Percentiles rank a stretch among this genome's conserved stretches.
These are phyloP conservation scores for Geotrupes spiniger DNA, from an alignment of 2,888 invertebrate genomes.

Conservation along the genomic window DNA sequence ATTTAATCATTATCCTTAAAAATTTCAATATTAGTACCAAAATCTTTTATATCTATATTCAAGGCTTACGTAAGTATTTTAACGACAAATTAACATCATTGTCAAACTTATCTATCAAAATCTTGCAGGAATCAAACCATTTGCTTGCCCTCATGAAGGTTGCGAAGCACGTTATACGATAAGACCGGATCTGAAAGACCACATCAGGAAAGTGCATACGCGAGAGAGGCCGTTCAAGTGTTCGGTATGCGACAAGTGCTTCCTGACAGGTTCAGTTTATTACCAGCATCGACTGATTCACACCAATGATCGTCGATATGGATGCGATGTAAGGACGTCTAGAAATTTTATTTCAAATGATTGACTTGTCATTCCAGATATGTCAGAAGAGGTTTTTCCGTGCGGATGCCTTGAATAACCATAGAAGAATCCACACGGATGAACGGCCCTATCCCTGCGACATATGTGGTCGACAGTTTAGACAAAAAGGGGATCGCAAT, in stretches of 20 bases:
- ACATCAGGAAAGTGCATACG: conserved; percentile 62
- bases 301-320: conserved; percentile 61
- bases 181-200: conserved; percentile 62
- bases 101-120: background rate
- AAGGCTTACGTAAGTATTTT: conserved; percentile 3
- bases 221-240: conserved; percentile 64
- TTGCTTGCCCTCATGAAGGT: conserved; percentile 59
- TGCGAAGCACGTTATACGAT: conserved; percentile 63
- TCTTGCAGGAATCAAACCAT: conserved; percentile 58
- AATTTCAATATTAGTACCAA: background rate
- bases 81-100: background rate
- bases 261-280: conserved; percentile 62
- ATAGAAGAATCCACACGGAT: conserved; percentile 61
- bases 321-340: conserved; percentile 54
- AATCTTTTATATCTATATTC: background rate
- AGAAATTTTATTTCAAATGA: conserved; percentile 5
- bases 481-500: conserved; percentile 58
- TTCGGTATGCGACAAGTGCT: conserved; percentile 59
- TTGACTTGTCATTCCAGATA: conserved; percentile 36
- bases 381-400: conserved; percentile 63
- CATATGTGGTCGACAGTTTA: conserved; percentile 54
- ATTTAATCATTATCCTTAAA: too few species aligned
- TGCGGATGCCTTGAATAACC: conserved; percentile 63
- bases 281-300: conserved; percentile 64
- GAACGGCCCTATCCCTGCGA: conserved; percentile 57